A percentile compares a stretch with the other conserved stretches of the same genome.
These are phyloP conservation scores for Oceanites oceanicus DNA, from an alignment of 2,113 vertebrate genomes.

Conservation along the genomic window DNA sequence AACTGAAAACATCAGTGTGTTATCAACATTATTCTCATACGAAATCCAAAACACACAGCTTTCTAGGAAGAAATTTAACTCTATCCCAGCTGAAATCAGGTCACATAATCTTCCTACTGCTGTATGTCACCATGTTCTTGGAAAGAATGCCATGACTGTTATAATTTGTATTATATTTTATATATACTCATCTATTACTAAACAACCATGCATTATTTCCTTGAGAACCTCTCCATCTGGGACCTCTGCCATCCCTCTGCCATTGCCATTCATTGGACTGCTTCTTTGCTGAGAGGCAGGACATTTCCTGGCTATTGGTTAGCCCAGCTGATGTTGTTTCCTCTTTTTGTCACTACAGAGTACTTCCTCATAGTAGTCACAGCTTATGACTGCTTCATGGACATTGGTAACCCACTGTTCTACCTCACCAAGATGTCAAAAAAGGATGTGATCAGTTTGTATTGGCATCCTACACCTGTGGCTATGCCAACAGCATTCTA, in stretches of 20 bases:
- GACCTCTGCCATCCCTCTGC: background rate
- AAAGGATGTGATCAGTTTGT: background rate
- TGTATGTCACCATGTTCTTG: background rate
- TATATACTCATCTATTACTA: background rate
- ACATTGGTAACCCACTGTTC: background rate
- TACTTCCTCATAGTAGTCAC: conserved; percentile 18
- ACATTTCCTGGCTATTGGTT: background rate
- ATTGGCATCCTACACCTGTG: background rate
- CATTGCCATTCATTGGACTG: conserved; percentile 28
- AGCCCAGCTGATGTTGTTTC: conserved; percentile 42
- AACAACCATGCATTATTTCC: conserved; percentile 1
- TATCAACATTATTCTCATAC: no score
- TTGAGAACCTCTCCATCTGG: conserved; percentile 19
- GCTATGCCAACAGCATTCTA: background rate
- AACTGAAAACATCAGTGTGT: no score
- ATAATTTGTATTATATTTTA: background rate
- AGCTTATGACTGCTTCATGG: conserved; percentile 33
- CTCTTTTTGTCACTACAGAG: background rate
- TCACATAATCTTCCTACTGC: background rate
- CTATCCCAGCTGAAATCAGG: no score
- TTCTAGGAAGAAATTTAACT: no score
- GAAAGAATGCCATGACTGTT: background rate
- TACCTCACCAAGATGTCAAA: background rate
- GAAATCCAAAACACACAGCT: no score
- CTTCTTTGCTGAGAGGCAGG: background rate